Evolutionary conservation across 1,140 invertebrate genomes (phyloP), one percentile per base, ranked within the genome.

Genomic region (Ceratitis capitata): DNA sequence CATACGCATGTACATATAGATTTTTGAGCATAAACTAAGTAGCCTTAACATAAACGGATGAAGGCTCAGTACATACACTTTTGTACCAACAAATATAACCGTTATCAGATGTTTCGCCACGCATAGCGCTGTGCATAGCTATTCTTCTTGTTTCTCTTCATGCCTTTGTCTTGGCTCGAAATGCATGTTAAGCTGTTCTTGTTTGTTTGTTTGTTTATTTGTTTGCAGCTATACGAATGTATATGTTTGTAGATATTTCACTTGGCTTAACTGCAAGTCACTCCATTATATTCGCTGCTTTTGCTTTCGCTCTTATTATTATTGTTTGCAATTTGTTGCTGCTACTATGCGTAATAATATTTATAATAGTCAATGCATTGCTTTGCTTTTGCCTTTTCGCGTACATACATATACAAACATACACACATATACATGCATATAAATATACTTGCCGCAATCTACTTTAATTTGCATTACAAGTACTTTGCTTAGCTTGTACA

Each of bases 311-410:
- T 78, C 32, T 64, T 64, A 35, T 64, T 64, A 78, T 78, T 78
- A 45, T 78, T 78, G 69, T 39, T 42, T 35, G n/a, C 39, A 45
- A 14, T 78, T 78, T 47, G 69, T 45, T 78, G 69, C 45, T n/a
- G 69, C n/a, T n/a, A n/a, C n/a, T 45, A 78, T 78, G 69, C 69
- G 32, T 78, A 78, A 78, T 78, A 78, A 45, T 78, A 78, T 78
- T 78, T 78, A 45, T 78, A 78, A 10, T 45, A 45, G 39, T 78
- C 39, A 23, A 23, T 78, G 69, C 32, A 78, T 23, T n/a, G 69
- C 23, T 45, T 42, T 45, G 19, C 58, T 26, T 35, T 1, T 35
- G 23, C n/a, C n/a, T 9, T 3, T 64, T n/a, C n/a, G n/a, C n/a
- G n/a, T n/a, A n/a, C n/a, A n/a, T n/a, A n/a, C n/a, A n/a, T n/a